phyloP scores from a whole-genome alignment of 1,140 invertebrate species.

The Leguminivora glycinivorella region DNA sequence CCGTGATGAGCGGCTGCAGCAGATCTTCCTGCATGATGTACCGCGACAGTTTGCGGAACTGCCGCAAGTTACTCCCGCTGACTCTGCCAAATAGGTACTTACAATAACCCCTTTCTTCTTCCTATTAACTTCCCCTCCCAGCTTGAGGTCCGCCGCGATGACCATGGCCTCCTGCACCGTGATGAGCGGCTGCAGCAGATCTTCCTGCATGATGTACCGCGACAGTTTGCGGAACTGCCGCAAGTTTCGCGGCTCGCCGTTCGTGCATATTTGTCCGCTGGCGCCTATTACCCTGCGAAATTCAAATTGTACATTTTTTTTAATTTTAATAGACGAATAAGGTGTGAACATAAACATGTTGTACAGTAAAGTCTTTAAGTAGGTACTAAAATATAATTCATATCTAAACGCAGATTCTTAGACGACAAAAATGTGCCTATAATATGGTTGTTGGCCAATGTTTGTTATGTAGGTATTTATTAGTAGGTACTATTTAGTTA shows the following conservation, averaged over 20 bases:
- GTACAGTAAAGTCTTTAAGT: too few species aligned
- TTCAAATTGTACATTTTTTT: too few species aligned
- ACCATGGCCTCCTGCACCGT: slow-evolving; percentile 92
- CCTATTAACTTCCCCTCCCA: slow-evolving; percentile 83
- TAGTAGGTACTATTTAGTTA: too few species aligned
- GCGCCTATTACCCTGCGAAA: slow-evolving; percentile 78
- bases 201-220: slow-evolving; percentile 97
- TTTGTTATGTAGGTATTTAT: too few species aligned
- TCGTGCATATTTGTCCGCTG: slow-evolving; percentile 84
- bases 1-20: too few species aligned
- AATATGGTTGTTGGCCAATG: too few species aligned
- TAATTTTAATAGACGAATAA: too few species aligned
- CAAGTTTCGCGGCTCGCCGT: slow-evolving; percentile 87
- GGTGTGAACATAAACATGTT: too few species aligned
- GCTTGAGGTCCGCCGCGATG: slow-evolving; percentile 92
- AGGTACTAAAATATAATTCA: too few species aligned
- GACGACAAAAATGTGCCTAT: too few species aligned
- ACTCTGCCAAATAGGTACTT: slow-evolving; percentile 57
- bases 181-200: slow-evolving; percentile 91
- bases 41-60: background rate
- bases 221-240: slow-evolving; percentile 91
- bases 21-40: too few species aligned
- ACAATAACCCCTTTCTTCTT: slow-evolving; percentile 86
- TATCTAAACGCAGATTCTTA: too few species aligned
- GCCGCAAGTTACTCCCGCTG: background rate